Evolutionary conservation across 2,888 invertebrate species (phyloP), one percentile per base, ranked within the genome.

Genomic region (Hoplodrina blanda): DNA sequence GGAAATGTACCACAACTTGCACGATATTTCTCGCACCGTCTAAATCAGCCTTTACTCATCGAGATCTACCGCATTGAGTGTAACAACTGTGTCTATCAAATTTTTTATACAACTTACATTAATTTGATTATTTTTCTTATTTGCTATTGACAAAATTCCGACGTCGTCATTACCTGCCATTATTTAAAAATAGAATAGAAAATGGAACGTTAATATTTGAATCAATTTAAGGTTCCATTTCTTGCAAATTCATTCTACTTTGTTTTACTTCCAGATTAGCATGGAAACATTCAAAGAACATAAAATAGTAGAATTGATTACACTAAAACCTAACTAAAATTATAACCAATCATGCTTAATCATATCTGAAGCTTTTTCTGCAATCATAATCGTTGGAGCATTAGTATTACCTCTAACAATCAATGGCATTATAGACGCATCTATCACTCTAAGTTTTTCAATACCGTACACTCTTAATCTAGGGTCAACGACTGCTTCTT

Each of bases 351-450:
- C 94, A 86, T 97, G 96, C 87, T 98, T 98, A 62, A 98, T 97
- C 95, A 98, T 96, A 91, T 98, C 98, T 1, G 98, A 96, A 0
- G 97, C 98, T 83, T 98, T 98, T 88, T 98, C 98, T 0, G 97
- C 98, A 66, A 98, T 98, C 98, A 98, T 98, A 17, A 98, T 97
- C 0, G 97, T 97, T 0, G 98, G 98, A 0, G 98, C 98, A 89
- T 98, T 98, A 0, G 98, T 98, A 90, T 98, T 98, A 7, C 97
- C 98, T 86, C 96, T 91, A 0, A 97, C 94, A 76, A 97, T 96
- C 33, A 91, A 89, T 0, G 97, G 97, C 97, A 97, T 97, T 25
- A 97, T 96, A 0, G 97, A 97, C 0, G 97, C 96, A 86, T 98
- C 98, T 17, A 97, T 96, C 0, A 98, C 97, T 84, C 98, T 93